phyloP scores from a whole-genome alignment of 2,797 vertebrate species.

The Periophthalmus magnuspinnatus region DNA sequence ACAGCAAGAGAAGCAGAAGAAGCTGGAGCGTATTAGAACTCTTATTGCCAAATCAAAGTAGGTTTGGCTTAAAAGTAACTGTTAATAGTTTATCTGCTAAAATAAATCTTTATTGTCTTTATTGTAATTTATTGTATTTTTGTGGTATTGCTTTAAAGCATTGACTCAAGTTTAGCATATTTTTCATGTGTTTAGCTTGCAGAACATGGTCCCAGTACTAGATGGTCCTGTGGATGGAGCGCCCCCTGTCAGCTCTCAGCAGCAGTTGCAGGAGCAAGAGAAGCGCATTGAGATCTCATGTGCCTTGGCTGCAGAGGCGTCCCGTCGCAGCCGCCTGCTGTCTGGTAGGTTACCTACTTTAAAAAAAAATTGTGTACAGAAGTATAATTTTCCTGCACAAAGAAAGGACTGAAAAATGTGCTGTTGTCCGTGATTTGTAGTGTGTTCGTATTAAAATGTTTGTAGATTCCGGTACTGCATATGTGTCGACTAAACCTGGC shows the following conservation, averaged over 20 bases:
- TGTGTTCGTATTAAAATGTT: background rate
- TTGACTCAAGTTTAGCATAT: background rate
- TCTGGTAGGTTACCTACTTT: slow-evolving; percentile 82
- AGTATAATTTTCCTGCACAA: no score
- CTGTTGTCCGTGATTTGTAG: background rate
- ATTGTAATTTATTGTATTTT: background rate
- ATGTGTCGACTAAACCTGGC: background rate
- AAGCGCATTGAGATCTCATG: slow-evolving; percentile 97
- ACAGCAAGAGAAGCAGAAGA: slow-evolving; percentile 92
- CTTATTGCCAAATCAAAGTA: slow-evolving; percentile 98
- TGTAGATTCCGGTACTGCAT: background rate
- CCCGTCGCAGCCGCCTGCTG: slow-evolving; percentile 90
- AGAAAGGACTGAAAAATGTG: background rate
- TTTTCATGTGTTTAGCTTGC: slow-evolving; percentile 76
- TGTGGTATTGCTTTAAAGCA: background rate
- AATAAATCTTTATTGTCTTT: no score
- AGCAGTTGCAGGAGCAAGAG: slow-evolving; percentile 94
- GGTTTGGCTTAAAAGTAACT: slow-evolving; percentile 4
- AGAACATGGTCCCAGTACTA: slow-evolving; percentile 88
- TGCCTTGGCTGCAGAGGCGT: slow-evolving; percentile 92
- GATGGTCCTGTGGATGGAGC: slow-evolving; percentile 86
- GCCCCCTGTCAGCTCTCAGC: slow-evolving; percentile 78
- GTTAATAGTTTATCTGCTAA: background rate
- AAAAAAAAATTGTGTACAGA: no score
- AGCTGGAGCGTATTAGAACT: slow-evolving; percentile 93